phyloP scores from a whole-genome alignment of 2,797 vertebrate genomes.

The Melanotaenia boesemani region DNA sequence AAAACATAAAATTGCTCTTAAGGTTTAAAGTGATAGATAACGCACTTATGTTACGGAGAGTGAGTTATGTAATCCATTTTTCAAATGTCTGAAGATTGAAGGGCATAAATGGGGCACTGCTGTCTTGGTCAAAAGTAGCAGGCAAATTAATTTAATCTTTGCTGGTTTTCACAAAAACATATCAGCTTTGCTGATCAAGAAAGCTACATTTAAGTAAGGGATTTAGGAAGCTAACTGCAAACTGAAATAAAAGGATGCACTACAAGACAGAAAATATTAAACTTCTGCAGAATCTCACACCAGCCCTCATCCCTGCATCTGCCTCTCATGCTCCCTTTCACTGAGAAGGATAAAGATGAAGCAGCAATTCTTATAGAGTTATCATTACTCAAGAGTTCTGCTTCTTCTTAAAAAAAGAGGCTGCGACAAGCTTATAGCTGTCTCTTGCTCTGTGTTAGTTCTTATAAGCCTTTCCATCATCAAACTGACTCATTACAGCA shows the following conservation, averaged over 20 bases:
- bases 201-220: neutral
- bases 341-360: slow-evolving; percentile 4
- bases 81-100: neutral
- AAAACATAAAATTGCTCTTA: slow-evolving; percentile 14
- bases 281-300: slow-evolving; percentile 15
- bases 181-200: slow-evolving; percentile 1
- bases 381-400: neutral
- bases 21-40: slow-evolving; percentile 10
- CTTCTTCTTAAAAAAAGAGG: neutral
- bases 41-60: neutral
- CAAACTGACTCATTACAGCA: slow-evolving; percentile 41
- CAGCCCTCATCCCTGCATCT: slow-evolving; percentile 5
- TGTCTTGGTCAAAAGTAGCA: neutral
- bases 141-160: slow-evolving; percentile 7
- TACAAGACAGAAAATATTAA: slow-evolving; percentile 14
- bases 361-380: neutral
- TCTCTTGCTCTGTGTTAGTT: slow-evolving; percentile 8
- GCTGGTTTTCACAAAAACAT: neutral
- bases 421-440: neutral
- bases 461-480: neutral
- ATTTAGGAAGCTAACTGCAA: neutral
- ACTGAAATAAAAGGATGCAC: slow-evolving; percentile 18
- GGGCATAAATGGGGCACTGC: neutral
- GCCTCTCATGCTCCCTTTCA: slow-evolving; percentile 8
- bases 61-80: neutral